These are phyloP conservation scores for Fulmarus glacialis DNA, from an alignment of 2,113 vertebrate species.

Conservation along the genomic window DNA sequence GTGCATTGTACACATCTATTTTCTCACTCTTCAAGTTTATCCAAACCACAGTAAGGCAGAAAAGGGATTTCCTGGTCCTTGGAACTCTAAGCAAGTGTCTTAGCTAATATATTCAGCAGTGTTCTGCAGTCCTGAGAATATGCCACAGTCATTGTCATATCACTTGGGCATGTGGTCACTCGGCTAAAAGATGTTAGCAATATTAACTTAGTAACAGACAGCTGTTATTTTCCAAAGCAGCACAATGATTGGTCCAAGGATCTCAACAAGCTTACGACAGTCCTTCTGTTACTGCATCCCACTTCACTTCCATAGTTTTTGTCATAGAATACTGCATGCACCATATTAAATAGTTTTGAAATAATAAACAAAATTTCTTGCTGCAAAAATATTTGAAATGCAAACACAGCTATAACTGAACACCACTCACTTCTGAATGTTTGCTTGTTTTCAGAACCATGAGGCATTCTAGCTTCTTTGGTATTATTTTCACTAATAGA, in stretches of 20 bases:
- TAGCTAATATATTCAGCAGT: neutral
- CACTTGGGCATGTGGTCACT: neutral
- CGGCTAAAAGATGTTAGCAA: neutral
- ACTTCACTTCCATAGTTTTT: neutral
- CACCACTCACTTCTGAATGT: slow-evolving; percentile 51
- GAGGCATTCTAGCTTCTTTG: neutral
- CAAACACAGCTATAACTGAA: neutral
- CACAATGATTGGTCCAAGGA: neutral
- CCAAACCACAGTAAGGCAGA: neutral
- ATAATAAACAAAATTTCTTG: neutral
- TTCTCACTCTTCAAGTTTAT: neutral
- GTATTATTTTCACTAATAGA: neutral
- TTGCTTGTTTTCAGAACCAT: slow-evolving; percentile 10
- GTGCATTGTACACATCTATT: neutral
- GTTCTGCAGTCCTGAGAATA: neutral
- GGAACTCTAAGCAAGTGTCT: neutral
- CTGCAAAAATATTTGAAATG: neutral
- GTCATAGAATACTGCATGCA: neutral
- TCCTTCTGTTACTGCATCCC: neutral
- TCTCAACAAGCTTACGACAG: neutral
- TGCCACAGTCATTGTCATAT: neutral
- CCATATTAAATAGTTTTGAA: neutral
- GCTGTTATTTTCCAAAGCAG: neutral
- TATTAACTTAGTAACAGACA: neutral
- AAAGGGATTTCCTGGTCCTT: neutral